These are phyloP conservation scores for Erebia epiphron DNA, from an alignment of 2,888 invertebrate species.

Conservation along the genomic window DNA sequence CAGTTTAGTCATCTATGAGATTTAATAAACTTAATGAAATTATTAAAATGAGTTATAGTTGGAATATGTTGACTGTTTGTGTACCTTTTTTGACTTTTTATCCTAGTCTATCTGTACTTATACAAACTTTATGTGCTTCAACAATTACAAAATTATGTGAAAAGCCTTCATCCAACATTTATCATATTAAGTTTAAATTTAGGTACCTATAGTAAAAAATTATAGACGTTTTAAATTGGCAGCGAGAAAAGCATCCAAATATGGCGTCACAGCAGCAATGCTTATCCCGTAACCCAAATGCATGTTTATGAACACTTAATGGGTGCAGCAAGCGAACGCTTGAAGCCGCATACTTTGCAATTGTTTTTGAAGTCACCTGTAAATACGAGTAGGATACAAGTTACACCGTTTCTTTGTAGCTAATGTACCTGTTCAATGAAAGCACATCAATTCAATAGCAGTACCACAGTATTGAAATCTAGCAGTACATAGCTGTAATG, in stretches of 20 bases:
- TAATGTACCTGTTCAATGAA: neutral
- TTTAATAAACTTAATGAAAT: no score
- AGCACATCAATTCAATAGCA: neutral
- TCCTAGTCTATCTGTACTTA: neutral
- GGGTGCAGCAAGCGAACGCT: slow-evolving; percentile 32
- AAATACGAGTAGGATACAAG: neutral
- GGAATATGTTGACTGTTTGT: no score
- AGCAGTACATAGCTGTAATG: neutral
- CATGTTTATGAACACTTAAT: slow-evolving; percentile 38
- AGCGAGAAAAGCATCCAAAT: slow-evolving; percentile 22
- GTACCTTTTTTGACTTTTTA: no score
- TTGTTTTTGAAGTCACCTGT: slow-evolving; percentile 24
- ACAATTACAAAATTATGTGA: neutral
- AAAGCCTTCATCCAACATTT: no score
- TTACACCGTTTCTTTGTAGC: neutral
- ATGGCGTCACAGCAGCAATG: slow-evolving; percentile 24
- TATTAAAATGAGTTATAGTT: no score
- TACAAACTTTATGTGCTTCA: neutral
- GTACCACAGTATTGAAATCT: no score
- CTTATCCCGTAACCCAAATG: slow-evolving; percentile 38
- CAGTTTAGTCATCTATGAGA: neutral
- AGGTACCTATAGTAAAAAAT: slow-evolving; percentile 5
- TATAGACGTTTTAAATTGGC: slow-evolving; percentile 19
- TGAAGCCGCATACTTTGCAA: slow-evolving; percentile 33
- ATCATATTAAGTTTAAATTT: neutral